A percentile compares a stretch with the other conserved stretches of the same genome.
Evolutionary conservation across 1,140 invertebrate species (phyloP).

Genomic region (Augochlora pura): DNA sequence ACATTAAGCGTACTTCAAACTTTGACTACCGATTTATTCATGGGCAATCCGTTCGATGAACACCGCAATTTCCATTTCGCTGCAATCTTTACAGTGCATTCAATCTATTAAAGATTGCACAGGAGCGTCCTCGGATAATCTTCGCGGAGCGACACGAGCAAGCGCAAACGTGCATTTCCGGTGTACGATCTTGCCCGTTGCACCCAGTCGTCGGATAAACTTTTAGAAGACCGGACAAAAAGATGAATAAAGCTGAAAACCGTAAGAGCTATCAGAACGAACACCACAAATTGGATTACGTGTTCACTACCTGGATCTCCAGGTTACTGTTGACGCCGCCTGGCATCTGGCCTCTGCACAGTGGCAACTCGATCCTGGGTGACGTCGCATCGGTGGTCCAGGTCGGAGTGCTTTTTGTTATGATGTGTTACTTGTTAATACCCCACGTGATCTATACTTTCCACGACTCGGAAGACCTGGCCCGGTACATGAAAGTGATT

Average conservation of each 20-base stretch:
- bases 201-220: background rate
- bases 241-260: too few relatives aligned
- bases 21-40: background rate
- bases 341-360: conserved; percentile 72
- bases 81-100: background rate
- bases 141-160: conserved; percentile 25
- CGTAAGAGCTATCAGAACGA: conserved; percentile 48
- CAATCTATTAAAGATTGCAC: background rate
- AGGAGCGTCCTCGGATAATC: background rate
- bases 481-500: conserved; percentile 73
- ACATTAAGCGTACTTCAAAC: background rate
- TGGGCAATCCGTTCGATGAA: background rate
- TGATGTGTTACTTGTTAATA: conserved; percentile 71
- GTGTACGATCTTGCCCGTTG: background rate
- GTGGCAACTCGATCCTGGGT: conserved; percentile 46
- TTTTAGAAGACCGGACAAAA: background rate
- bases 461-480: conserved; percentile 72
- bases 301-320: conserved; percentile 67
- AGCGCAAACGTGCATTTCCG: background rate
- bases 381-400: conserved; percentile 59
- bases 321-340: conserved; percentile 67
- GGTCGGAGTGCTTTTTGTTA: conserved; percentile 59
- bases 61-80: too few relatives aligned
- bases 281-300: conserved; percentile 59
- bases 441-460: conserved; percentile 72